Evolutionary conservation across 2,113 vertebrate species (phyloP).

Genomic region (Psittacara wagleri): DNA sequence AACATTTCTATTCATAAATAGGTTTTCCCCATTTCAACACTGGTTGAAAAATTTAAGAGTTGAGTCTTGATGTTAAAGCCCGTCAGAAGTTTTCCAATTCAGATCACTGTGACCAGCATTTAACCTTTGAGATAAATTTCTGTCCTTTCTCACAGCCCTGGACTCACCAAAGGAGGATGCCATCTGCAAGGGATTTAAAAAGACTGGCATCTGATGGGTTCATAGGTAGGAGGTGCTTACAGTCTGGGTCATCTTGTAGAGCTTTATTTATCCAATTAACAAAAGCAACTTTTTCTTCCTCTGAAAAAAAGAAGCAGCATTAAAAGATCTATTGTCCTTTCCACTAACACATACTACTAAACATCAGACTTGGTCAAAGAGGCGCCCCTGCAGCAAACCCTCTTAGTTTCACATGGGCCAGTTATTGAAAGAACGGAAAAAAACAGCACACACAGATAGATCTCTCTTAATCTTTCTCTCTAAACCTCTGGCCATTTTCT

Average conservation of each 20-base stretch:
- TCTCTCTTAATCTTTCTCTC: neutral
- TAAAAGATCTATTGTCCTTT: neutral
- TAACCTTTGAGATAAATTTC: neutral
- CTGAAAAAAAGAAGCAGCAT: constrained; percentile 69
- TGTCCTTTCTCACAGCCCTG: neutral
- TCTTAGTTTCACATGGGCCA: neutral
- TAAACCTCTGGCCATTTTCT: neutral
- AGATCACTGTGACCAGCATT: neutral
- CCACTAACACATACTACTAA: neutral
- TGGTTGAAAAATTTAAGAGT: neutral
- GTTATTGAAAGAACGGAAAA: neutral
- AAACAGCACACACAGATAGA: rapidly evolving
- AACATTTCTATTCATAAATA: neutral
- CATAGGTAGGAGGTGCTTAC: constrained; percentile 90
- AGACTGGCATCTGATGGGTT: constrained; percentile 85
- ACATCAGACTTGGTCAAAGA: neutral
- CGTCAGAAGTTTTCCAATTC: neutral
- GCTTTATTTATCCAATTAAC: constrained; percentile 98
- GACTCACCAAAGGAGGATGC: constrained; percentile 93
- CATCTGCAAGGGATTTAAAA: constrained; percentile 91
- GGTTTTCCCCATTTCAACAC: neutral
- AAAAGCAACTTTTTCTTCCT: constrained; percentile 98
- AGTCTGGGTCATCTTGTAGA: constrained; percentile 89
- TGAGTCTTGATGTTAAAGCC: neutral
- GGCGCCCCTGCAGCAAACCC: neutral